Evolutionary conservation across 1,140 invertebrate species (phyloP).

Genomic region (Drosophila miranda): DNA sequence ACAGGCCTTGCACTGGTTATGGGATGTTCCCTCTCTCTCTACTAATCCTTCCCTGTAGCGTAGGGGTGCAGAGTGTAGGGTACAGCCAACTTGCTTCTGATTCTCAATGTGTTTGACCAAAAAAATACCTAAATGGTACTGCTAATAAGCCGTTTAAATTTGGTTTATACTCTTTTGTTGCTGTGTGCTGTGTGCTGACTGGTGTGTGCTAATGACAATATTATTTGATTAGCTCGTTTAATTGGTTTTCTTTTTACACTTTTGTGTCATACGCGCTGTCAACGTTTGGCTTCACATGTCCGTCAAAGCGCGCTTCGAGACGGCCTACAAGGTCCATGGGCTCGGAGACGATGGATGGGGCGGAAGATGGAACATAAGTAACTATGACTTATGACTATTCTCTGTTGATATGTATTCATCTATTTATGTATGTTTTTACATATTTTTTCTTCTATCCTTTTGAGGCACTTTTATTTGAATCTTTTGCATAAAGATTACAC

Average conservation of each 20-base stretch:
- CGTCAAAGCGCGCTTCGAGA: not conserved
- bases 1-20: too few species aligned
- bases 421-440: too few species aligned
- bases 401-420: not conserved
- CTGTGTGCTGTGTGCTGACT: not conserved
- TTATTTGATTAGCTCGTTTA: constrained; percentile 75
- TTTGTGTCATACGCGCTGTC: constrained; percentile 62
- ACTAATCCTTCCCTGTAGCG: too few species aligned
- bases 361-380: too few species aligned
- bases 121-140: constrained; percentile 66
- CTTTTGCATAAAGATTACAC: too few species aligned
- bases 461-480: too few species aligned
- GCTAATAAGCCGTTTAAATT: constrained; percentile 77
- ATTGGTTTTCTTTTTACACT: constrained; percentile 69
- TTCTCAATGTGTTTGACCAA: constrained; percentile 25
- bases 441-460: too few species aligned
- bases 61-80: not conserved
- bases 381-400: too few species aligned
- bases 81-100: not conserved
- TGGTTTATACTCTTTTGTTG: constrained; percentile 31
- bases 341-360: too few species aligned
- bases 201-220: constrained; percentile 70
- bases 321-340: not conserved
- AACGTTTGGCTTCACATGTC: constrained; percentile 17
- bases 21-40: too few species aligned